These are phyloP conservation scores for Vesta saturnalis DNA, from an alignment of 2,888 invertebrate genomes.

Conservation along the genomic window DNA sequence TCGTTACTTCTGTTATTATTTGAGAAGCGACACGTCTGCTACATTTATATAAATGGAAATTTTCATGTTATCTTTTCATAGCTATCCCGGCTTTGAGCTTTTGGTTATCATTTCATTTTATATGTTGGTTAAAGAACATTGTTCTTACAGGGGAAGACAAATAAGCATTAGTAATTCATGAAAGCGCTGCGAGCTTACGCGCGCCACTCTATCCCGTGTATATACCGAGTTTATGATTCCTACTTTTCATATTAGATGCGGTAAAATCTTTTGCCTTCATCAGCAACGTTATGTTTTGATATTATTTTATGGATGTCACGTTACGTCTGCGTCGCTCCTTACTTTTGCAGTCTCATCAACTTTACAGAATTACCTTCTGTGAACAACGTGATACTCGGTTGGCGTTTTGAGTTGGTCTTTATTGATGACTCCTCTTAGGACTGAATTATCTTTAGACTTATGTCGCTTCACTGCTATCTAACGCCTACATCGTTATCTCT, in stretches of 20 bases:
- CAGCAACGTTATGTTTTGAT: conserved; percentile 36
- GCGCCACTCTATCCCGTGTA: conserved; percentile 29
- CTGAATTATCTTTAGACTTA: conserved; percentile 34
- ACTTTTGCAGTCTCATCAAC: conserved; percentile 36
- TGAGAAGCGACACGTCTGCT: not conserved
- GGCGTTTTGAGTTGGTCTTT: conserved; percentile 36
- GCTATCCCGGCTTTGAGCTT: conserved; percentile 12
- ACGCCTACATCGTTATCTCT: conserved; percentile 32
- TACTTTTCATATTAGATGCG: conserved; percentile 47
- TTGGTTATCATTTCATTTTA: conserved; percentile 28
- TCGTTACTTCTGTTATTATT: not conserved
- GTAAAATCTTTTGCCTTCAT: conserved; percentile 39
- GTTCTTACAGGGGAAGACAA: conserved; percentile 37
- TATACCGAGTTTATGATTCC: conserved; percentile 47
- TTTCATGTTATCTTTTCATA: conserved; percentile 13
- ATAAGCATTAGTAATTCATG: conserved; percentile 49
- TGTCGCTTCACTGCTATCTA: conserved; percentile 20
- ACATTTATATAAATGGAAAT: conserved; percentile 10
- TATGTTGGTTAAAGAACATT: conserved; percentile 29
- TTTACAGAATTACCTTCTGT: conserved; percentile 33
- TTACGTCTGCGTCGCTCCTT: conserved; percentile 33
- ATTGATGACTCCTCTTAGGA: conserved; percentile 38
- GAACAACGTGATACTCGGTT: conserved; percentile 20
- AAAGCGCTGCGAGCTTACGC: conserved; percentile 33
- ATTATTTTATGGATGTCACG: conserved; percentile 38